Percentiles rank a stretch among this genome's conserved stretches.
Evolutionary conservation across 1,140 invertebrate genomes (phyloP).

Genomic region (Drosophila varians): DNA sequence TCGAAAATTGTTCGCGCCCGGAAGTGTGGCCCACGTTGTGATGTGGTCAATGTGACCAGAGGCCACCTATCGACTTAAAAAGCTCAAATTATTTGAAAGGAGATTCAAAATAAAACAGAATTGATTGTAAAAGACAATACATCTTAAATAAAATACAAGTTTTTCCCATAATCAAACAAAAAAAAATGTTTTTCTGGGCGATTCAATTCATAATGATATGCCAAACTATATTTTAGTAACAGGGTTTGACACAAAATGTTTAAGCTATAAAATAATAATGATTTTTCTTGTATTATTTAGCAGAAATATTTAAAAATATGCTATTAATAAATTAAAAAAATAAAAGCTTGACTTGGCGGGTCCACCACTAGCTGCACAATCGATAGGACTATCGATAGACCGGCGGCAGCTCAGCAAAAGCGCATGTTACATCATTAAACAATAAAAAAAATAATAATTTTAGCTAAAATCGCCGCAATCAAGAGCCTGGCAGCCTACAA

Average conservation of each 20-base stretch:
- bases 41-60: background rate
- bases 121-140: background rate
- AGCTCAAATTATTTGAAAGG: background rate
- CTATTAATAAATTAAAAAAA: background rate
- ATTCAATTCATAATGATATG: too few relatives aligned
- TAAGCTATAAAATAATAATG: too few relatives aligned
- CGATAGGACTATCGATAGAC: conserved; percentile 6
- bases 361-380: background rate
- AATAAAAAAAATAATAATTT: conserved; percentile 36
- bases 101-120: background rate
- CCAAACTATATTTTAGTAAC: too few relatives aligned
- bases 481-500: conserved; percentile 15
- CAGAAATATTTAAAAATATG: background rate
- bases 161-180: background rate
- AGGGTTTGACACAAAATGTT: too few relatives aligned
- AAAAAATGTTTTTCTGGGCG: too few relatives aligned
- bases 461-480: conserved; percentile 4
- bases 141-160: background rate
- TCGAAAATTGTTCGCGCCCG: background rate
- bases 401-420: conserved; percentile 3
- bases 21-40: background rate
- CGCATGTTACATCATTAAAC: conserved; percentile 58
- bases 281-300: too few relatives aligned
- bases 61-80: background rate
- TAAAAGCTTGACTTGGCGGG: background rate